Percentiles rank a stretch among this genome's conserved stretches.
phyloP scores from a whole-genome alignment of 2,797 vertebrate species.

The Chelonia mydas region DNA sequence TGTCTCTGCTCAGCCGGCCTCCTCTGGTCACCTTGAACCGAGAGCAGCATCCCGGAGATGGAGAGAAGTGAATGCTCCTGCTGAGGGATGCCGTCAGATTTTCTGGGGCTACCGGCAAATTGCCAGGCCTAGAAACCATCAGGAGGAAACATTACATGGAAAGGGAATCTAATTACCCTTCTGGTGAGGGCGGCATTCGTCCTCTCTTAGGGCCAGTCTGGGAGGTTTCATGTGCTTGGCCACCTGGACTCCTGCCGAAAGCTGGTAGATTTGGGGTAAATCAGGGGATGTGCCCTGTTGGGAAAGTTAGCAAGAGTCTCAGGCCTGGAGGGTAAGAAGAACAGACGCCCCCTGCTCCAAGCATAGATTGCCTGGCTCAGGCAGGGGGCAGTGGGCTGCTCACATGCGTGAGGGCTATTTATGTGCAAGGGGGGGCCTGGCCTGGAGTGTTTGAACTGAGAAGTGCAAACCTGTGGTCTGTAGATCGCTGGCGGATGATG shows the following conservation, averaged over 20 bases:
- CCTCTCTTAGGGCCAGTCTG: rapidly evolving
- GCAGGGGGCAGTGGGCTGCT: not conserved
- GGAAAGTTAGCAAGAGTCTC: not conserved
- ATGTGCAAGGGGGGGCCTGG: not conserved
- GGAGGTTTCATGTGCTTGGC: not conserved
- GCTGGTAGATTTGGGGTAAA: not conserved
- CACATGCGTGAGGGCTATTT: not conserved
- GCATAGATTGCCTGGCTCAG: not conserved
- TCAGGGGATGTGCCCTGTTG: not conserved
- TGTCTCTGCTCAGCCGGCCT: not conserved
- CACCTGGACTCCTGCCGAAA: not conserved
- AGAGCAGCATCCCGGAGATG: constrained; percentile 29
- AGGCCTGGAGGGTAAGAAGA: not conserved
- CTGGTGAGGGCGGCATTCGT: constrained; percentile 16
- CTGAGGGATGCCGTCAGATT: constrained; percentile 53
- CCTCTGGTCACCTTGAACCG: constrained; percentile 28
- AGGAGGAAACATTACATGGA: constrained; percentile 48
- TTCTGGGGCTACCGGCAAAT: not conserved
- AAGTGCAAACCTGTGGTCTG: not conserved
- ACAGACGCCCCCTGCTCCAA: not conserved
- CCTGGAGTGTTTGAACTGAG: not conserved
- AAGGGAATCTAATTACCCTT: constrained; percentile 56
- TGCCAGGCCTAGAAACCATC: constrained; percentile 43
- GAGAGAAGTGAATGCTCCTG: constrained; percentile 40
- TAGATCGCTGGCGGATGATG: not conserved